These are phyloP conservation scores for Lampris incognitus DNA, from an alignment of 2,113 vertebrate species.

Conservation along the genomic window DNA sequence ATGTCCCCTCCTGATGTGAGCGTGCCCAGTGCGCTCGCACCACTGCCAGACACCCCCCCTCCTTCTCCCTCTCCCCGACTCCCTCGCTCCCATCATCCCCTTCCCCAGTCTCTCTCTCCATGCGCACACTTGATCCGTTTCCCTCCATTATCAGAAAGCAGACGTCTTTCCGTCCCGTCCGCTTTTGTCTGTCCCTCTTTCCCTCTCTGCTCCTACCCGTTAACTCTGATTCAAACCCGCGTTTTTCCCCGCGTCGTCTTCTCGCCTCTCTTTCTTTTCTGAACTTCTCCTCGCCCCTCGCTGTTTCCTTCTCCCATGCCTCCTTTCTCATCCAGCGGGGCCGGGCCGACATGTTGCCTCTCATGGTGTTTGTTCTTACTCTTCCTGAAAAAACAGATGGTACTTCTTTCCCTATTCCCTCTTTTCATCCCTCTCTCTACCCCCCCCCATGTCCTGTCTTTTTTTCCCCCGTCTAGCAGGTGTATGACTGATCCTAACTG, in stretches of 20 bases:
- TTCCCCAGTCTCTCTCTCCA: conserved; percentile 1
- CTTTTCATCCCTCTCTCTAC: conserved; percentile 70
- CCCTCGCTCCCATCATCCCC: background rate
- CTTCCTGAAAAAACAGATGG: conserved; percentile 79
- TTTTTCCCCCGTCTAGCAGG: conserved; percentile 62
- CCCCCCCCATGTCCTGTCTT: conserved; percentile 48
- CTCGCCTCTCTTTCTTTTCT: conserved; percentile 53
- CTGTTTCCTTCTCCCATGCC: conserved; percentile 33
- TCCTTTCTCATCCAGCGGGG: conserved; percentile 42
- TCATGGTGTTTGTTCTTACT: conserved; percentile 69
- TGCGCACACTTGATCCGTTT: too few relatives aligned
- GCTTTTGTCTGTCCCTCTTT: conserved; percentile 43
- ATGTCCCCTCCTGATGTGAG: conserved; percentile 81
- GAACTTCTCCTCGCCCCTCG: conserved; percentile 57
- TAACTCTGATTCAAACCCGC: conserved; percentile 61
- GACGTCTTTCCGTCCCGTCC: conserved; percentile 17
- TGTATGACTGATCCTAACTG: conserved; percentile 64
- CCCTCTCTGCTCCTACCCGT: background rate
- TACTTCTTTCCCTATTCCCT: conserved; percentile 68
- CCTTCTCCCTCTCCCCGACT: conserved; percentile 26
- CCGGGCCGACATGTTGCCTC: conserved; percentile 60
- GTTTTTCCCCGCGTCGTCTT: conserved; percentile 70
- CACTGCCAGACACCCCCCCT: conserved; percentile 68
- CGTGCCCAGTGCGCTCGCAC: conserved; percentile 73
- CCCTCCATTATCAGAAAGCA: too few relatives aligned